phyloP scores from a whole-genome alignment of 2,113 vertebrate species.

The Ameiurus melas region DNA sequence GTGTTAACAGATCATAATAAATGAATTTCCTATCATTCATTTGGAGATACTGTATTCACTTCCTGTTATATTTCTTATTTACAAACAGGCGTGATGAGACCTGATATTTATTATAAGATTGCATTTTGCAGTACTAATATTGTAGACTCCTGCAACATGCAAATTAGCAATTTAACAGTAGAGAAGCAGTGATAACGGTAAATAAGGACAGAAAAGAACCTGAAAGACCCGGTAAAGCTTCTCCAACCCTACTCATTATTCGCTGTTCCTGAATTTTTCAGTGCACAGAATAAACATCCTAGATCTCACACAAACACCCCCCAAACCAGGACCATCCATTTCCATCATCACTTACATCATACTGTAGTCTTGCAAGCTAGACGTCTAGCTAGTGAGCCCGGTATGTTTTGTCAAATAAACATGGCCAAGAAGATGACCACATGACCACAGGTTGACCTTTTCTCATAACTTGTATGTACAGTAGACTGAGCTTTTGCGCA shows the following conservation, averaged over 20 bases:
- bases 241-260: not conserved
- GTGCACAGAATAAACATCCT: not conserved
- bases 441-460: not conserved
- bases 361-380: not conserved
- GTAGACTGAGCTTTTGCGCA: not conserved
- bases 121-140: not conserved
- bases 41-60: not conserved
- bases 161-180: not conserved
- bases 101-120: not conserved
- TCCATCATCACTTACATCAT: not conserved
- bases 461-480: not conserved
- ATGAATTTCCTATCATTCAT: not conserved
- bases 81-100: not conserved
- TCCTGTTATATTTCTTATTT: not conserved
- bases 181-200: not conserved
- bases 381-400: not conserved
- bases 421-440: not conserved
- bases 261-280: not conserved
- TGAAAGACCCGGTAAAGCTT: not conserved
- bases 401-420: not conserved
- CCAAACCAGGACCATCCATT: not conserved
- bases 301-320: not conserved
- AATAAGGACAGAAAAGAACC: not conserved
- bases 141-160: not conserved
- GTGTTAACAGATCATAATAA: constrained; percentile 30